Evolutionary conservation across 2,113 vertebrate species (phyloP).

Genomic region (Eurypyga helias): DNA sequence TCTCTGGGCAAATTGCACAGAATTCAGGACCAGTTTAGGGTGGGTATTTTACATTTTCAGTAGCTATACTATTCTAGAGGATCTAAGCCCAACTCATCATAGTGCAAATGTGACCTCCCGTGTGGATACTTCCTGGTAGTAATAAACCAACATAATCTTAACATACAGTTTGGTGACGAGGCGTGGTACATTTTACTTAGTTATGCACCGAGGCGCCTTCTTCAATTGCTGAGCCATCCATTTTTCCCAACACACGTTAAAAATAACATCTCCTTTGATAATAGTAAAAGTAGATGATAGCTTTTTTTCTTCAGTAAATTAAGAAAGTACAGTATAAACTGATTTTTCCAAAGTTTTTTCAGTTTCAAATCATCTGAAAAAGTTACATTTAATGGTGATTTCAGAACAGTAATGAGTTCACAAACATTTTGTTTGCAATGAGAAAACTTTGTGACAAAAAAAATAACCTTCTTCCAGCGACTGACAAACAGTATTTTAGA

Average conservation of each 20-base stretch:
- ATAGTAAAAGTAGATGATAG: slow-evolving; percentile 61
- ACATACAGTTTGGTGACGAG: slow-evolving; percentile 46
- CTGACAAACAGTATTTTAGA: slow-evolving; percentile 1
- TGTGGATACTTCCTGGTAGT: slow-evolving; percentile 19
- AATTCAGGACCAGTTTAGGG: neutral
- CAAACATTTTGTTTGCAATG: slow-evolving; percentile 38
- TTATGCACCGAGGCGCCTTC: neutral
- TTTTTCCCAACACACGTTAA: slow-evolving; percentile 16
- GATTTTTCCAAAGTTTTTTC: slow-evolving; percentile 42
- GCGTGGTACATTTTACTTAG: neutral
- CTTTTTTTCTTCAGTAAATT: slow-evolving; percentile 46
- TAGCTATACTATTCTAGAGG: neutral
- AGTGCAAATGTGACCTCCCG: slow-evolving; percentile 70
- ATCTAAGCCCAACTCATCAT: slow-evolving; percentile 26
- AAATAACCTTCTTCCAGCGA: neutral
- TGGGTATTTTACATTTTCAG: neutral
- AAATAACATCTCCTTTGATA: slow-evolving; percentile 49
- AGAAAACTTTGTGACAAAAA: slow-evolving; percentile 10
- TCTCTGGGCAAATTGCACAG: slow-evolving; percentile 9
- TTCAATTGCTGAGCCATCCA: neutral
- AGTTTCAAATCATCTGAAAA: slow-evolving; percentile 48
- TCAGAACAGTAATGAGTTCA: slow-evolving; percentile 31
- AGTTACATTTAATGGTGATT: slow-evolving; percentile 5
- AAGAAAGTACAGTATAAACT: slow-evolving; percentile 48
- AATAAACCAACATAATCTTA: slow-evolving; percentile 35